Percentiles rank a stretch among this genome's conserved stretches.
Evolutionary conservation across 92 coral and sea anemone genomes (phyloP).

Genomic region (Porites lobata): DNA sequence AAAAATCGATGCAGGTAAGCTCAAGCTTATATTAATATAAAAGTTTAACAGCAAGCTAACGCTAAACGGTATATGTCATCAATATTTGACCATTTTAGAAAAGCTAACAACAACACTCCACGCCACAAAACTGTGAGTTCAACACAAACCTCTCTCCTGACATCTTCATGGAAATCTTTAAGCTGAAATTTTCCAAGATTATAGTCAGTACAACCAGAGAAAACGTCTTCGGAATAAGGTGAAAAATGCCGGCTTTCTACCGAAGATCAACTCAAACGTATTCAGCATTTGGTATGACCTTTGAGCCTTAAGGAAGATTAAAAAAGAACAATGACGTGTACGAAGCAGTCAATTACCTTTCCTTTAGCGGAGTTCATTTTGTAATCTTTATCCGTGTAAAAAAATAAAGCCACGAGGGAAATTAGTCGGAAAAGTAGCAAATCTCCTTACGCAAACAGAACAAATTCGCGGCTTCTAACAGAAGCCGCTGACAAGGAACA

Average conservation of each 20-base stretch:
- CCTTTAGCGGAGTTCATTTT: constrained; percentile 42
- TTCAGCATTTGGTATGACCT: not conserved
- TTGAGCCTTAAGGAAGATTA: not conserved
- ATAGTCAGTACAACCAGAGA: not conserved
- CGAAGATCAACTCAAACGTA: not conserved
- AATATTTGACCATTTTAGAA: not conserved
- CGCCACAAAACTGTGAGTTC: not conserved
- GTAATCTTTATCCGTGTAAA: not conserved
- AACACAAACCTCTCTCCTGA: constrained; percentile 86
- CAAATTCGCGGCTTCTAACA: constrained; percentile 50
- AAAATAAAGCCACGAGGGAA: constrained; percentile 15
- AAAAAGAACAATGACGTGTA: not conserved
- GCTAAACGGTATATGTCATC: too few relatives aligned
- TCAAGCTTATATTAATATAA: too few relatives aligned
- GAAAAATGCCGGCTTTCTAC: constrained; percentile 7
- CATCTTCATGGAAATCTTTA: constrained; percentile 79
- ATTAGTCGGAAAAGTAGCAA: not conserved
- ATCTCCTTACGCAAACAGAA: constrained; percentile 48
- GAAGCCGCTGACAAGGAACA: constrained; percentile 29
- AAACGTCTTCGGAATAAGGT: not conserved
- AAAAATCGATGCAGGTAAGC: not conserved
- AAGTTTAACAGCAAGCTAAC: too few relatives aligned
- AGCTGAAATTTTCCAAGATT: constrained; percentile 56
- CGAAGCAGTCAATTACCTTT: constrained; percentile 1
- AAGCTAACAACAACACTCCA: not conserved